Percentiles rank a stretch among this genome's conserved stretches.
These are phyloP conservation scores for Lytechinus variegatus DNA, from an alignment of 35 echinoderm and acorn worm species.

Conservation along the genomic window DNA sequence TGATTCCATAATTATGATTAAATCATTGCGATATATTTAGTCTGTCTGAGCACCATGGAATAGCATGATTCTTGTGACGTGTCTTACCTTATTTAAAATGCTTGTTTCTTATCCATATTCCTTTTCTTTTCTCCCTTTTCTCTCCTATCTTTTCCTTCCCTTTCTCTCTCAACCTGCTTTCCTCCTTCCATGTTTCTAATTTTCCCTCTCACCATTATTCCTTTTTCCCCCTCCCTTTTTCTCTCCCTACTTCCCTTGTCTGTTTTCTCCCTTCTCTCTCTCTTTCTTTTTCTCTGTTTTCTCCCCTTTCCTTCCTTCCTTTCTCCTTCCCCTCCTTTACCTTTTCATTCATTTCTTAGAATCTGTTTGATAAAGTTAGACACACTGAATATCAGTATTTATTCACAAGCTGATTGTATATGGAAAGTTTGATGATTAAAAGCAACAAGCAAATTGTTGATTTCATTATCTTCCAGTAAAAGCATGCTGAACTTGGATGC, in stretches of 20 bases:
- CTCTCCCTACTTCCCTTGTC: background rate
- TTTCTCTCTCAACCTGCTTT: no score
- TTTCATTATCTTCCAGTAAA: slow-evolving; percentile 12
- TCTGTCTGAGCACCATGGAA: no score
- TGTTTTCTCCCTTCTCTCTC: background rate
- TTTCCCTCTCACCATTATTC: background rate
- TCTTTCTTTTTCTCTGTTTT: background rate
- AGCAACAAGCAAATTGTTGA: background rate
- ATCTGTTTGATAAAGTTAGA: background rate
- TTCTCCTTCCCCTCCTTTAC: background rate
- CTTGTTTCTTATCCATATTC: no score
- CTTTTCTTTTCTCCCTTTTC: no score
- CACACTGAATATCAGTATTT: background rate
- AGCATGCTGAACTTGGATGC: slow-evolving; percentile 47
- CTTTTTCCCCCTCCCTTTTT: background rate
- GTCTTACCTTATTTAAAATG: no score
- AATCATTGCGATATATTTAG: no score
- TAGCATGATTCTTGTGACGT: no score
- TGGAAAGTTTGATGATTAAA: background rate
- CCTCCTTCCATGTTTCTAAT: no score
- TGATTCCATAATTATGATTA: no score
- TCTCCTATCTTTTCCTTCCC: no score
- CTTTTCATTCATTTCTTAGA: background rate
- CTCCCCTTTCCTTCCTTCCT: background rate
- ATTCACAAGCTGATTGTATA: background rate